Percentiles rank a stretch among this genome's conserved stretches.
Evolutionary conservation across 2,888 invertebrate genomes (phyloP).

Genomic region (Melipona bicolor): DNA sequence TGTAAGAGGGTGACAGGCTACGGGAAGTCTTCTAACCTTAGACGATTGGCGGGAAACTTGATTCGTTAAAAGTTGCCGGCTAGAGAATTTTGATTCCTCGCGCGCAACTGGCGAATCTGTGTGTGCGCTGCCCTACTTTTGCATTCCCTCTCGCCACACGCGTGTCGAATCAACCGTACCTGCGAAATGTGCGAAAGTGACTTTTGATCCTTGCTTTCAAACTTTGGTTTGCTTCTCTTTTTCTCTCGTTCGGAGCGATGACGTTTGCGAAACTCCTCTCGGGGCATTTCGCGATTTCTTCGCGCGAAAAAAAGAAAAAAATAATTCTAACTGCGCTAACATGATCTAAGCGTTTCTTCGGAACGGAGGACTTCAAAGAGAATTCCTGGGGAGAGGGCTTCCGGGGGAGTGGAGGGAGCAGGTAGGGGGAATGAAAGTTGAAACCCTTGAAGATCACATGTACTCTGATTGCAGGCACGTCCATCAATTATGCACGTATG

Average conservation of each 20-base stretch:
- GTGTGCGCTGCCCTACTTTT: not conserved
- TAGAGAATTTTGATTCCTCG: conserved; percentile 8
- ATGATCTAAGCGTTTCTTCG: not conserved
- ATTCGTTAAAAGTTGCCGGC: conserved; percentile 49
- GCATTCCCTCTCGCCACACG: not conserved
- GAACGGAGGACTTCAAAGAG: not conserved
- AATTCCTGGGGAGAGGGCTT: not conserved
- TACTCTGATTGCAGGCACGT: conserved; percentile 58
- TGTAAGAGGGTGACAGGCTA: too few relatives aligned
- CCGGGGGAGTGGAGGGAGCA: too few relatives aligned
- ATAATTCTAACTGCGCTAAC: too few relatives aligned
- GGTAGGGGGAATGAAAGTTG: conserved; percentile 29
- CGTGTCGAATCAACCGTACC: not conserved
- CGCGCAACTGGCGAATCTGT: not conserved
- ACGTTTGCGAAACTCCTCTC: too few relatives aligned
- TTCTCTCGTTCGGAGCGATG: too few relatives aligned
- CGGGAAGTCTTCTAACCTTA: not conserved
- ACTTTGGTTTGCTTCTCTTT: too few relatives aligned
- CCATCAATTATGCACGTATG: conserved; percentile 66
- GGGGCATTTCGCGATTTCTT: too few relatives aligned
- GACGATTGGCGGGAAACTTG: conserved; percentile 38
- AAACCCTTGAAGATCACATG: conserved; percentile 46
- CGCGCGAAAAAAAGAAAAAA: too few relatives aligned
- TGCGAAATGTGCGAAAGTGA: too few relatives aligned
- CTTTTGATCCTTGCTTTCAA: too few relatives aligned